Percentiles rank a stretch among this genome's conserved stretches.
Conservation (phyloP, 2,797 vertebrate genomes). For the Alexandromys oeconomus region DNA sequence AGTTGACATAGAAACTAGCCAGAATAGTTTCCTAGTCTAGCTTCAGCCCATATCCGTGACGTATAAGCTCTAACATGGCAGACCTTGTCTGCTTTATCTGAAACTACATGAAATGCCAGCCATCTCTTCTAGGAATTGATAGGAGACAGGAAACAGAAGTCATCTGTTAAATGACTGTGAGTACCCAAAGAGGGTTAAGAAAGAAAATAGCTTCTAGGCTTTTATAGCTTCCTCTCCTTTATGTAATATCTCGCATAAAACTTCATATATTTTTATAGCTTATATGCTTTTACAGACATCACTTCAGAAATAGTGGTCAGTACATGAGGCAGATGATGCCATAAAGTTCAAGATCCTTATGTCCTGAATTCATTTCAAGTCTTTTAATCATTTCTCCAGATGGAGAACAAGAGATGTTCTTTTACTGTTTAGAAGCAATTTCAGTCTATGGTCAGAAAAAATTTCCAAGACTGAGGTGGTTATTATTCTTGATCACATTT, state of each 20-base stretch:
- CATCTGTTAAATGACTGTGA: slow-evolving; percentile 20
- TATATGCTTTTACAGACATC: neutral
- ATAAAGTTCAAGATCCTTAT: slow-evolving; percentile 33
- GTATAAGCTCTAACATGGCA: neutral
- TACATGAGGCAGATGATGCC: neutral
- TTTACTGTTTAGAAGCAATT: slow-evolving; percentile 23
- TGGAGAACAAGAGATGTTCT: neutral
- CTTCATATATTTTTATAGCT: slow-evolving; percentile 33
- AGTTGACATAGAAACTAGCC: neutral
- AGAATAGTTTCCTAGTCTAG: neutral
- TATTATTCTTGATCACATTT: slow-evolving; percentile 36
- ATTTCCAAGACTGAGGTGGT: neutral
- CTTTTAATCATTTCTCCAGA: slow-evolving; percentile 62
- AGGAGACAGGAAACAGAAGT: neutral
- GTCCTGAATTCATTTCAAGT: slow-evolving; percentile 32
- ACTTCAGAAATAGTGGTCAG: slow-evolving; percentile 53
- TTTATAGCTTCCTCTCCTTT: slow-evolving; percentile 33
- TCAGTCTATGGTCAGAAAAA: neutral
- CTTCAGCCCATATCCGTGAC: neutral
- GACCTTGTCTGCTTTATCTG: neutral
- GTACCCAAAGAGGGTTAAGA: slow-evolving; percentile 18
- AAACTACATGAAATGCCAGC: neutral
- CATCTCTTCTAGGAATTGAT: neutral
- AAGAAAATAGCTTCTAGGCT: slow-evolving; percentile 35
- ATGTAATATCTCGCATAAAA: slow-evolving; percentile 37